Percentiles rank a stretch among this genome's conserved stretches.
These are phyloP conservation scores for Calliopum simillimum DNA, from an alignment of 2,888 invertebrate genomes.

Conservation along the genomic window DNA sequence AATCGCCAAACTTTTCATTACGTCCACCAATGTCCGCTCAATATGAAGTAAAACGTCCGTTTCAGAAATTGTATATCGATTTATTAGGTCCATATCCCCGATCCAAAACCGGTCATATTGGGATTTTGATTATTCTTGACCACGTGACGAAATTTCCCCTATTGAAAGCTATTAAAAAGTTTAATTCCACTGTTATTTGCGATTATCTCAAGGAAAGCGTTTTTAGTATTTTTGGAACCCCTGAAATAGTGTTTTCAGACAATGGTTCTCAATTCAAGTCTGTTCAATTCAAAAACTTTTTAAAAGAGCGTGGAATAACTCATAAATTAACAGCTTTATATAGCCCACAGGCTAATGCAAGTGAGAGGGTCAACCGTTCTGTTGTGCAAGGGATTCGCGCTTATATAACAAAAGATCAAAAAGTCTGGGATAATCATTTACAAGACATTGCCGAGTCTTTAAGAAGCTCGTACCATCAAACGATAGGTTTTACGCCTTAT, in stretches of 20 bases:
- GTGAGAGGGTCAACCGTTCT: slow-evolving; percentile 40
- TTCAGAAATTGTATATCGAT: slow-evolving; percentile 33
- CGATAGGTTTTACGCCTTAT: slow-evolving; percentile 31
- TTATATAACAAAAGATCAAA: slow-evolving; percentile 32
- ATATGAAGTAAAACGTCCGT: not conserved
- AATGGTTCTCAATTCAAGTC: slow-evolving; percentile 40
- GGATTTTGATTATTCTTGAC: slow-evolving; percentile 38
- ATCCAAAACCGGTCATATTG: slow-evolving; percentile 37
- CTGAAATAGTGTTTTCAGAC: slow-evolving; percentile 30
- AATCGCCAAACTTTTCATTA: slow-evolving; percentile 27
- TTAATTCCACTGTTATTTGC: slow-evolving; percentile 24
- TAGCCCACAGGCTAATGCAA: no score
- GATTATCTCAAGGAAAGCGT: slow-evolving; percentile 35
- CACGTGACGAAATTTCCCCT: slow-evolving; percentile 32
- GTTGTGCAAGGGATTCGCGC: slow-evolving; percentile 32
- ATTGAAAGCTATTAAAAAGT: slow-evolving; percentile 38
- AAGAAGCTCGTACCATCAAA: slow-evolving; percentile 31
- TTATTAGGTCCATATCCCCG: slow-evolving; percentile 41
- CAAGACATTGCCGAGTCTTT: slow-evolving; percentile 34
- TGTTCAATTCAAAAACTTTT: slow-evolving; percentile 29
- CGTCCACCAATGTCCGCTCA: slow-evolving; percentile 28
- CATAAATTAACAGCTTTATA: no score
- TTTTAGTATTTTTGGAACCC: no score
- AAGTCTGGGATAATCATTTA: slow-evolving; percentile 28
- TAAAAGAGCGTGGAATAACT: slow-evolving; percentile 31